Conservation (phyloP, 2,797 vertebrate genomes). For the Hylomyscus alleni region DNA sequence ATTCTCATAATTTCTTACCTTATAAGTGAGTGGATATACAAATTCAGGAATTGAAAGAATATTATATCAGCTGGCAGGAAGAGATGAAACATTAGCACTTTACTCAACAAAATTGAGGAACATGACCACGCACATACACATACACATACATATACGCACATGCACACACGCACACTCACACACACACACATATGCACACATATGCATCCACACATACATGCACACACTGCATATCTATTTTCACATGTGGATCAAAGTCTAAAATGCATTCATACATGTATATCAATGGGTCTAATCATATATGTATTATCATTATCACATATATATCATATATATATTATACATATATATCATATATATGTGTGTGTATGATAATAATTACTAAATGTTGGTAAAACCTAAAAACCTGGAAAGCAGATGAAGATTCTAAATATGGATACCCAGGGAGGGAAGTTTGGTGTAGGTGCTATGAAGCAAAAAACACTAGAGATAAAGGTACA, state of each 20-base stretch:
- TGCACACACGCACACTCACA: too few relatives aligned
- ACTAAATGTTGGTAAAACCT: neutral
- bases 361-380: too few relatives aligned
- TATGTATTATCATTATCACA: too few relatives aligned
- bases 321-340: too few relatives aligned
- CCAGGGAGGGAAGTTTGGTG: too few relatives aligned
- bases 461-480: neutral
- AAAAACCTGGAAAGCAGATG: neutral
- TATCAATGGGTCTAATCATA: too few relatives aligned
- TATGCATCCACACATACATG: neutral
- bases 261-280: neutral
- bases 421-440: neutral
- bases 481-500: neutral
- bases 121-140: neutral
- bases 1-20: neutral
- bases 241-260: neutral
- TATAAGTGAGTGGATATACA: neutral
- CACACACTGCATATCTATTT: neutral
- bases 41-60: neutral
- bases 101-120: neutral
- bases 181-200: neutral
- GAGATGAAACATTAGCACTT: neutral
- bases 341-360: too few relatives aligned
- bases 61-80: neutral
- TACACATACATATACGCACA: too few relatives aligned